Conservation (phyloP, 2,888 invertebrate species). For the Acrobasis repandana region DNA sequence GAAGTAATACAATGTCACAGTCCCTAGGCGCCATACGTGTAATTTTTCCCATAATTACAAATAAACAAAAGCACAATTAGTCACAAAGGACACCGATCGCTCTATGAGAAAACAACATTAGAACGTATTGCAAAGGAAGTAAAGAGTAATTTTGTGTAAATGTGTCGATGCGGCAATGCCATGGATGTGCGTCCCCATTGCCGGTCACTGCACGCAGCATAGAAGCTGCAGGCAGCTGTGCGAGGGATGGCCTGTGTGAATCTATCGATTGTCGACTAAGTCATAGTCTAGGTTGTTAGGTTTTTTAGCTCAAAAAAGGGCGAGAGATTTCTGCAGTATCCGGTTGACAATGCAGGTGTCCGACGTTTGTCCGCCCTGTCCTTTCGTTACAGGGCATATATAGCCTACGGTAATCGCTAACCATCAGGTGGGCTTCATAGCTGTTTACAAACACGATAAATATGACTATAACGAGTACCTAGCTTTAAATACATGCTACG, state of each 20-base stretch:
- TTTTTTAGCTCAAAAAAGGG: no score
- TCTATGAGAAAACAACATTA: neutral
- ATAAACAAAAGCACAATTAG: slow-evolving; percentile 14
- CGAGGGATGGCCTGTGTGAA: slow-evolving; percentile 14
- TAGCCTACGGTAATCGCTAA: no score
- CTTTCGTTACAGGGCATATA: no score
- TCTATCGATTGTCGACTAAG: slow-evolving; percentile 10
- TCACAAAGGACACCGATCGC: slow-evolving; percentile 5
- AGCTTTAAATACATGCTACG: no score
- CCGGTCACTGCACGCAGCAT: slow-evolving; percentile 62
- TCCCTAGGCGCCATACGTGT: slow-evolving; percentile 6
- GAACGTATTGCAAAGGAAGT: neutral
- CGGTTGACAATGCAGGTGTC: no score
- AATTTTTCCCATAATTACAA: slow-evolving; percentile 2
- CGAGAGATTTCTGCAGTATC: no score
- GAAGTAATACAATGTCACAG: neutral
- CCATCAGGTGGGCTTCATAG: no score
- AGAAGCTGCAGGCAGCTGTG: slow-evolving; percentile 48
- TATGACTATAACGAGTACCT: no score
- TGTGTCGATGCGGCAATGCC: slow-evolving; percentile 2
- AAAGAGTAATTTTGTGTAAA: slow-evolving; percentile 5
- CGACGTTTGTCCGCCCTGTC: no score
- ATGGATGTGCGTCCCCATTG: slow-evolving; percentile 52
- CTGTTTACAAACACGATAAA: no score
- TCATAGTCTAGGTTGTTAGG: neutral